These are phyloP conservation scores for Hymenopus coronatus DNA, from an alignment of 2,888 invertebrate species.

Conservation along the genomic window DNA sequence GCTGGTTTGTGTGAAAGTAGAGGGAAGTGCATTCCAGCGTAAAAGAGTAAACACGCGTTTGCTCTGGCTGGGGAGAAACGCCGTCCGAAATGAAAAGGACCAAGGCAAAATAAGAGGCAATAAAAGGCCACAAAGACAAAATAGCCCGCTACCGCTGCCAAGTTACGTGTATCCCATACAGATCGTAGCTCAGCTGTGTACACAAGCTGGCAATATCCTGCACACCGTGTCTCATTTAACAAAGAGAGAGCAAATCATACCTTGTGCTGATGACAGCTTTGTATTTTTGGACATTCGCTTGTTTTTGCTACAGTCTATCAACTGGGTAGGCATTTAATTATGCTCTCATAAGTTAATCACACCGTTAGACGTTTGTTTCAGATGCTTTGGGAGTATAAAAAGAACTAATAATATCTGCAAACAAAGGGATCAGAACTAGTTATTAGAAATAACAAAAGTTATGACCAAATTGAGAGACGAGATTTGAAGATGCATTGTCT, in stretches of 20 bases:
- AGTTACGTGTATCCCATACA: conserved; percentile 10
- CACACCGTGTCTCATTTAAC: not conserved
- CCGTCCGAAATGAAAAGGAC: conserved; percentile 21
- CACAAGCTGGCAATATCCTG: not conserved
- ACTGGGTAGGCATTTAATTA: no score
- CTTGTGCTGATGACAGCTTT: not conserved
- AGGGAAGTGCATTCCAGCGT: conserved; percentile 24
- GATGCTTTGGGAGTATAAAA: no score
- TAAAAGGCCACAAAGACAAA: conserved; percentile 29
- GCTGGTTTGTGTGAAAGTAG: not conserved
- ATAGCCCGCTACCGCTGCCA: conserved; percentile 4
- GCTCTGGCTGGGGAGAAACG: not conserved
- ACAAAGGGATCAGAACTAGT: no score
- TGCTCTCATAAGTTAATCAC: no score
- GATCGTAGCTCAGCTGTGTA: not conserved
- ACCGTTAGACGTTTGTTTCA: no score
- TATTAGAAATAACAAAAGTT: no score
- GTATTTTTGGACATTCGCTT: not conserved
- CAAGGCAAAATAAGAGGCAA: conserved; percentile 28
- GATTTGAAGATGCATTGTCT: no score
- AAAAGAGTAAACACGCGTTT: conserved; percentile 22
- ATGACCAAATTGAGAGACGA: no score
- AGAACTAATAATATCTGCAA: no score
- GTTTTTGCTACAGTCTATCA: not conserved
- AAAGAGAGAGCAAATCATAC: not conserved